Percentiles rank a stretch among this genome's conserved stretches.
These are phyloP conservation scores for Cygnus buccinator DNA, from an alignment of 2,113 vertebrate species.

Conservation along the genomic window DNA sequence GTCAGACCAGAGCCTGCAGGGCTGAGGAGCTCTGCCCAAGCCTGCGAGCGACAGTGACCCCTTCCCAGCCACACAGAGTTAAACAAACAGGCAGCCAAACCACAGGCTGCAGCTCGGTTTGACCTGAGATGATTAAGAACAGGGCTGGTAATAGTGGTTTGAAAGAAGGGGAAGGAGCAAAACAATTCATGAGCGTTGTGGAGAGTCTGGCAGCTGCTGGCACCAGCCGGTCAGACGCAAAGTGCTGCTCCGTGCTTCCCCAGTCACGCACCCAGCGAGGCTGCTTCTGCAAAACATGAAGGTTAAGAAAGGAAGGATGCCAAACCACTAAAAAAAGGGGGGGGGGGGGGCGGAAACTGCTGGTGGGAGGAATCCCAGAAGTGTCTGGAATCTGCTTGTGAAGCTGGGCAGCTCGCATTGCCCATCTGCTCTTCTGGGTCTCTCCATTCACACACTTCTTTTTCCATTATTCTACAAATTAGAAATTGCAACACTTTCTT, in stretches of 20 bases:
- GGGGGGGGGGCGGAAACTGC: background rate
- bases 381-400: slow-evolving; percentile 34
- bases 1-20: background rate
- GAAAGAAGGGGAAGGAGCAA: background rate
- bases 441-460: background rate
- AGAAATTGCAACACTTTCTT: background rate
- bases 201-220: background rate
- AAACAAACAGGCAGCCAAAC: background rate
- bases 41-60: background rate
- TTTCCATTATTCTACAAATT: background rate
- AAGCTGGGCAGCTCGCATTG: slow-evolving; percentile 27
- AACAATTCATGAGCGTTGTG: accelerated
- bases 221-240: background rate
- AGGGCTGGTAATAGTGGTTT: background rate
- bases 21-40: background rate
- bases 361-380: slow-evolving; percentile 51
- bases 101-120: background rate
- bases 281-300: background rate
- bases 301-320: slow-evolving; percentile 35
- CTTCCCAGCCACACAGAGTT: background rate
- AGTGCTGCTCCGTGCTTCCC: background rate
- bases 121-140: background rate
- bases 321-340: slow-evolving; percentile 1
- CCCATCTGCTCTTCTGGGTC: background rate
- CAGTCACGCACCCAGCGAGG: background rate